Evolutionary conservation across 2,797 vertebrate species (phyloP).

Genomic region (Chelmon rostratus): DNA sequence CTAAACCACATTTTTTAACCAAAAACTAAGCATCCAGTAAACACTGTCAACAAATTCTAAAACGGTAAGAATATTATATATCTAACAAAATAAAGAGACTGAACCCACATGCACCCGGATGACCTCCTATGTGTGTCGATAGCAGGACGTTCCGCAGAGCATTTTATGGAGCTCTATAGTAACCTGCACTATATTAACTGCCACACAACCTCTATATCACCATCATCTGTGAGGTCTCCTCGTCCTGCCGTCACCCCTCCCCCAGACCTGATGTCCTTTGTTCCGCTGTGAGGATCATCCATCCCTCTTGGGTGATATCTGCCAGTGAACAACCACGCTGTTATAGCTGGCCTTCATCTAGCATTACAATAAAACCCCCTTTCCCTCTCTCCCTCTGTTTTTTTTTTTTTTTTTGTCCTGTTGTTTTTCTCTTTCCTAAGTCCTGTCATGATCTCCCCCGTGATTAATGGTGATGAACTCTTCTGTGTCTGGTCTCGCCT

Average conservation of each 20-base stretch:
- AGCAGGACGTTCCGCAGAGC: constrained; percentile 17
- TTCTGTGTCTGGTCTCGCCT: constrained; percentile 26
- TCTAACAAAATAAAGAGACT: neutral
- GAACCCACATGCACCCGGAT: neutral
- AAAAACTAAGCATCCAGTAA: constrained; percentile 42
- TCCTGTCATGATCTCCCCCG: constrained; percentile 26
- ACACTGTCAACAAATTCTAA: constrained; percentile 38
- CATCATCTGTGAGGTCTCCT: constrained; percentile 39
- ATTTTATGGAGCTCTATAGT: constrained; percentile 25
- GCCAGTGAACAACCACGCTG: constrained; percentile 31
- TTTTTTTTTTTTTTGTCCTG: constrained; percentile 8
- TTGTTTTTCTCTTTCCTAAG: constrained; percentile 18
- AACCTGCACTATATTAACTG: constrained; percentile 53
- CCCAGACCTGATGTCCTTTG: constrained; percentile 60
- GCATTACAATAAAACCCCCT: constrained; percentile 21
- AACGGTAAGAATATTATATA: constrained; percentile 18
- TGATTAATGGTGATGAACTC: constrained; percentile 52
- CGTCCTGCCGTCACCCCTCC: constrained; percentile 47
- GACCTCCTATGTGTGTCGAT: neutral
- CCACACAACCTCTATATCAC: constrained; percentile 38
- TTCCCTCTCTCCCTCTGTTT: constrained; percentile 27
- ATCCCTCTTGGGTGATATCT: constrained; percentile 58
- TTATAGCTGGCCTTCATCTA: constrained; percentile 39
- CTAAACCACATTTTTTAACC: constrained; percentile 33
- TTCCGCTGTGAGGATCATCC: constrained; percentile 54